Evolutionary conservation across 2,797 vertebrate genomes (phyloP), one percentile per base, ranked within the genome.

Genomic region (Chrysocyon brachyurus): DNA sequence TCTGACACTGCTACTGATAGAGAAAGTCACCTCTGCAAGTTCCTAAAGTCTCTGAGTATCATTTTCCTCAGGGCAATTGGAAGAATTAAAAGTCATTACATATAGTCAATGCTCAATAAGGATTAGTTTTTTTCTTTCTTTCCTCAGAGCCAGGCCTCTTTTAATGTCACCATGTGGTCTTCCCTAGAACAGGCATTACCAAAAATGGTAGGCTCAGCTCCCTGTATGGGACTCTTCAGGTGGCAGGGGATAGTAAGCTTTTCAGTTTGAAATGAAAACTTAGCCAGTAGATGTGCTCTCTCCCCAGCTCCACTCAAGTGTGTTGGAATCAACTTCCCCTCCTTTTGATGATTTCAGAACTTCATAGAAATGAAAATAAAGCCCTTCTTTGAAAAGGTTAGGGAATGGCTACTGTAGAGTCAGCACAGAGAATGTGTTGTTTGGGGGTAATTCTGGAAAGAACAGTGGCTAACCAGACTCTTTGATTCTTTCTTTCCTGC

Each of bases 371-470:
- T 92, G 54, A 97, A 97, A 97, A 93, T 66, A 97, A 97, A 97
- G 72, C 52, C 93, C 49, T 87, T 93, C 92, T 92, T 96, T 96
- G 26, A 64, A 75, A 94, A 85, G n/a, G 40, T 26, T 68, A 83
- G 81, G 61, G 52, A 90, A 63, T 21, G 54, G 14, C 33, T 79
- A 46, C 73, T 83, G 21, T 24, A 84, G 75, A 12, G 49, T 59
- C 89, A 90, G 49, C 92, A 98, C 77, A 97, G 95, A 97, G 90
- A 70, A 63, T 66, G 94, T 81, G 92, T 86, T 97, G 96, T 97
- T 94, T 90, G 63, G 70, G 70, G 46, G 63, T 86, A 93, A 89
- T 97, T 92, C 87, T 19, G 40, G 84, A 92, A 86, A 88, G 85
- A 63, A 26, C 1, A 5, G 85, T 26, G 40, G 77, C 28, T 93